These are phyloP conservation scores for Daubentonia madagascariensis DNA, from an alignment of 2,113 vertebrate genomes.

Conservation along the genomic window DNA sequence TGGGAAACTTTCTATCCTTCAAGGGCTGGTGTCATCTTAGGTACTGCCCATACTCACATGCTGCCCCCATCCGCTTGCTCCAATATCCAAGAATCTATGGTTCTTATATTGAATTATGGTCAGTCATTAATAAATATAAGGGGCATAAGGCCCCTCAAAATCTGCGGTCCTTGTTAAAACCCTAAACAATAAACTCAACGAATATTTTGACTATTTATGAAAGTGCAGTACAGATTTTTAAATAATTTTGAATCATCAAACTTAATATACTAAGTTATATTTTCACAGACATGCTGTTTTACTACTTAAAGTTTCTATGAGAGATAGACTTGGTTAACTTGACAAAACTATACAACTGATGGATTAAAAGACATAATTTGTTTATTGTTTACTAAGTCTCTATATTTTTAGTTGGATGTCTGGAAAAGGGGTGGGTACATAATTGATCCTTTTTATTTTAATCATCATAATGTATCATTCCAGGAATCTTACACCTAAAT, in stretches of 20 bases:
- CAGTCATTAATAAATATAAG: not conserved
- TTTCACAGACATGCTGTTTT: not conserved
- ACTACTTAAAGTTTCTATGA: not conserved
- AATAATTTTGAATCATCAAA: not conserved
- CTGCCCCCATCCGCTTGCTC: not conserved
- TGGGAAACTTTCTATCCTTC: not conserved
- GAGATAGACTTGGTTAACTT: not conserved
- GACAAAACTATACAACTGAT: not conserved
- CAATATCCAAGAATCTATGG: not conserved
- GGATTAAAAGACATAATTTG: not conserved
- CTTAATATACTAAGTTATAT: not conserved
- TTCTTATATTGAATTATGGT: not conserved
- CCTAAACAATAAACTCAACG: not conserved
- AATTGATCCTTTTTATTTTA: conserved; percentile 5
- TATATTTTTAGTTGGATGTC: not conserved
- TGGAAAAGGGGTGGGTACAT: not conserved
- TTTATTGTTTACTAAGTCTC: not conserved
- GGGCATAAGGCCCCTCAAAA: not conserved
- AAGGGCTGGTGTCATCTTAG: not conserved
- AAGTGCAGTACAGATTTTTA: not conserved
- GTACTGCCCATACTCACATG: not conserved
- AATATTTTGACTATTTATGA: not conserved
- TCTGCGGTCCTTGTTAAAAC: not conserved
- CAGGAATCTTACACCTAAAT: not conserved
- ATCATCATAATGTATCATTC: conserved; percentile 8